Percentiles rank a stretch among this genome's conserved stretches.
These are phyloP conservation scores for Coelinius sp. DNA, from an alignment of 2,888 invertebrate species.

Conservation along the genomic window DNA sequence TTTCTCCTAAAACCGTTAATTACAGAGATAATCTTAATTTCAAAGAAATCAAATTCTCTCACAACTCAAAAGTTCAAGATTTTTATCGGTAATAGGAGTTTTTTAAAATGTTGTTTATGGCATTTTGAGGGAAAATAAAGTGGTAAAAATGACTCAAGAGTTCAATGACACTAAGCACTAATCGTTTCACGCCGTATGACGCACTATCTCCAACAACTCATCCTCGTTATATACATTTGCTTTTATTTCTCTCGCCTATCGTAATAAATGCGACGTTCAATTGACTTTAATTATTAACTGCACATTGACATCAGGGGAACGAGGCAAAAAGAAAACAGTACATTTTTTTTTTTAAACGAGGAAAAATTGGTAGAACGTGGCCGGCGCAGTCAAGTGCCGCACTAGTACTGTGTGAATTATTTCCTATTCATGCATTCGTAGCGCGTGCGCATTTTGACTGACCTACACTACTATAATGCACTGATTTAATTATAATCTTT, in stretches of 20 bases:
- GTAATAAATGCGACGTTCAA: not conserved
- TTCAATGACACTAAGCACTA: conserved; percentile 25
- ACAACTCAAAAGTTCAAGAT: too few species aligned
- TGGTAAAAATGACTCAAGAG: not conserved
- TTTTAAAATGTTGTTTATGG: not conserved
- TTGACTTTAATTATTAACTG: conserved; percentile 22
- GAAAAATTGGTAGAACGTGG: conserved; percentile 1
- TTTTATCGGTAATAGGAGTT: too few species aligned
- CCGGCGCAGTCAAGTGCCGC: conserved; percentile 20
- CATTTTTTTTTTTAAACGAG: not conserved
- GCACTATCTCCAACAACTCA: conserved; percentile 20
- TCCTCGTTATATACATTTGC: not conserved
- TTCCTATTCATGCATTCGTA: conserved; percentile 46
- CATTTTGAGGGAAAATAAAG: not conserved
- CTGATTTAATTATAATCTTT: too few species aligned
- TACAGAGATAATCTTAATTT: not conserved
- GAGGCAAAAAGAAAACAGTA: not conserved
- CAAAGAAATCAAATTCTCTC: not conserved
- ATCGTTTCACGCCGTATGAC: conserved; percentile 14
- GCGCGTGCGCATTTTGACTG: conserved; percentile 47
- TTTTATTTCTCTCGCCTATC: conserved; percentile 15
- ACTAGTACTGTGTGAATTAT: conserved; percentile 40
- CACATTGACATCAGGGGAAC: conserved; percentile 11
- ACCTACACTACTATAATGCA: too few species aligned
- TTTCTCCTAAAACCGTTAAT: not conserved